Base-by-base conservation (phyloP, 2,888 invertebrate species). In the Panzeria rudis region DNA sequence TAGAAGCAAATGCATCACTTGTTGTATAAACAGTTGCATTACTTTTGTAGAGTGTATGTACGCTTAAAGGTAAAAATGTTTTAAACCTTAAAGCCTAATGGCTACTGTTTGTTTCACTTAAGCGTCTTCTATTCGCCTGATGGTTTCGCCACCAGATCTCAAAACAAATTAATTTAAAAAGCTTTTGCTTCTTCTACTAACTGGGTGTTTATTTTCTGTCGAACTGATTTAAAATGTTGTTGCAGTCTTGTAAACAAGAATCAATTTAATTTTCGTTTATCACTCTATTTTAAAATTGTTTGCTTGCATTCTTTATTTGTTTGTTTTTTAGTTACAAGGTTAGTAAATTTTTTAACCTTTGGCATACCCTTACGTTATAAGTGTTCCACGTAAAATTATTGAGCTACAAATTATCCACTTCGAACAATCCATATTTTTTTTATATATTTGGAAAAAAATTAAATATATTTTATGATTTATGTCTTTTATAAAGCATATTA, bases 241-340 rank as follows among this genome's bases (percentile, higher is more conserved):
- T 82, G 35, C n/a, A n/a, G 15, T 5, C 77, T 61, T 81, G 81
- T 85, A 69, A 71, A 85, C 78, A 76, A 29, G 32, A 38, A 44
- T 64, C 62, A 44, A 82, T 82, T 85, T 82, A 82, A 85, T 82
- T 78, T 69, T 50, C 32, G 41, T 69, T 82, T 85, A 78, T 82
- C 85, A 82, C 82, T 85, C 41, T 73, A 78, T 85, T 84, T 81
- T 20, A 11, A n/a, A 72, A 50, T 56, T 83, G 17, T 50, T 9
- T 41, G 15, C 5, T 15, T 13, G 44, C 15, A 62, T 61, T 35
- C 15, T 38, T 61, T 13, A 1, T 47, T 15, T 41, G 7, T n/a
- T 47, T n/a, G n/a, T 38, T 38, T 38, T 11, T 1, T 44, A 25
- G 29, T 56, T 13, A n/a, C 44, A n/a, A 44, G 7, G 7, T 54